Evolutionary conservation across 2,113 vertebrate species (phyloP), one percentile per base, ranked within the genome.

Genomic region (Galbula dea): DNA sequence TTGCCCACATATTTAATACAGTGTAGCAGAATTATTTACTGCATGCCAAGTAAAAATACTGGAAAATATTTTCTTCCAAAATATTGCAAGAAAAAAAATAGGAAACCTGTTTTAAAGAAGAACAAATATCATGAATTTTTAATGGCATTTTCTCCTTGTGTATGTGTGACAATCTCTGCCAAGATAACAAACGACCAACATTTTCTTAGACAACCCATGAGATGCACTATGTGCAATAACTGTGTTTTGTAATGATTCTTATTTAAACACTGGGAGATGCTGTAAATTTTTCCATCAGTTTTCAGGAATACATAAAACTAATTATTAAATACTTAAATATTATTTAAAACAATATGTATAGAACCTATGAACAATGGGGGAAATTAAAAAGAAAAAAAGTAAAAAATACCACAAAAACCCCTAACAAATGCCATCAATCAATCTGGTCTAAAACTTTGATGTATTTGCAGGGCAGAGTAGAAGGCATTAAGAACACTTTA

Each of bases 41-140:
- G 7, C 0, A 0, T 80, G 10, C 12, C 19, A 23, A 51, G 32
- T 68, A n/a, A n/a, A n/a, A n/a, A n/a, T n/a, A n/a, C n/a, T n/a
- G n/a, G 7, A 46, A 49, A 86, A 61, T 36, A 49, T 2, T 61
- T n/a, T n/a, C n/a, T n/a, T n/a, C n/a, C 8, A 46, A 49, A 86
- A 61, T 36, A 49, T 2, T 61, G 46, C 4, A 76, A 43, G 22
- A 72, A 34, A 1, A 6, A 16, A 77, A 80, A 37, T 23, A 12
- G 58, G 29, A 39, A 48, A 18, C 5, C 1, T 26, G 0, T 59
- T 57, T 61, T 61, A 58, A 55, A 66, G 12, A 88, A 26, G 10
- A 57, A 23, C 9, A 34, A 75, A 52, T 48, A 45, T 14, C 2
- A 2, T 26, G 3, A 10, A 1, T 26, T 54, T 63, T 43, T 32